A percentile compares a stretch with the other conserved stretches of the same genome.
Conservation (phyloP, 37 sponge, comb jelly and placozoan species). For the Beroe forskalii region DNA sequence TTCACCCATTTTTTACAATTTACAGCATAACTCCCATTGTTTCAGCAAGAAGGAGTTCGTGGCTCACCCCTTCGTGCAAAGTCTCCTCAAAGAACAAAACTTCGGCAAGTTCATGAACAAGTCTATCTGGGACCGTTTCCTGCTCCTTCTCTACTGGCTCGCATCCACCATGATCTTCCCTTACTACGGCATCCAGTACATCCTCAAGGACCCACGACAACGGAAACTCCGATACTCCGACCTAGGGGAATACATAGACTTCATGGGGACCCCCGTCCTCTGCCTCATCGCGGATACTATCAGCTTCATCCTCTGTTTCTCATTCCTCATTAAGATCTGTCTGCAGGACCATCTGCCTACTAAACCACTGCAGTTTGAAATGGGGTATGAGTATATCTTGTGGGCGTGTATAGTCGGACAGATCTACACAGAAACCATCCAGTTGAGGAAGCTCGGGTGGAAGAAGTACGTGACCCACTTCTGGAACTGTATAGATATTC, state of each 20-base stretch:
- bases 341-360: neutral
- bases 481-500: constrained; percentile 27
- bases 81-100: constrained; percentile 61
- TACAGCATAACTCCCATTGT: too few species aligned
- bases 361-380: neutral
- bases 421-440: constrained; percentile 34
- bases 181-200: constrained; percentile 36
- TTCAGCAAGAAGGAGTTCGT: constrained; percentile 60
- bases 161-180: constrained; percentile 31
- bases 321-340: constrained; percentile 3
- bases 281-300: constrained; percentile 54
- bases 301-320: constrained; percentile 58
- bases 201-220: constrained; percentile 1
- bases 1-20: too few species aligned
- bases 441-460: constrained; percentile 59
- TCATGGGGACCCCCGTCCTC: constrained; percentile 56
- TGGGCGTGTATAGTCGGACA: constrained; percentile 53
- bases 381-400: constrained; percentile 58
- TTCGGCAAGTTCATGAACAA: constrained; percentile 64
- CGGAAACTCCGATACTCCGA: constrained; percentile 38
- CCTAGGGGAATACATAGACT: constrained; percentile 58
- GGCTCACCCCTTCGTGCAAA: constrained; percentile 56
- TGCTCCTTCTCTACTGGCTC: constrained; percentile 40
- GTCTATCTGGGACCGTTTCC: constrained; percentile 30
- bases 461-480: constrained; percentile 47